Base-by-base conservation (phyloP, 2,113 vertebrate genomes). In the Peromyscus polionotus region DNA sequence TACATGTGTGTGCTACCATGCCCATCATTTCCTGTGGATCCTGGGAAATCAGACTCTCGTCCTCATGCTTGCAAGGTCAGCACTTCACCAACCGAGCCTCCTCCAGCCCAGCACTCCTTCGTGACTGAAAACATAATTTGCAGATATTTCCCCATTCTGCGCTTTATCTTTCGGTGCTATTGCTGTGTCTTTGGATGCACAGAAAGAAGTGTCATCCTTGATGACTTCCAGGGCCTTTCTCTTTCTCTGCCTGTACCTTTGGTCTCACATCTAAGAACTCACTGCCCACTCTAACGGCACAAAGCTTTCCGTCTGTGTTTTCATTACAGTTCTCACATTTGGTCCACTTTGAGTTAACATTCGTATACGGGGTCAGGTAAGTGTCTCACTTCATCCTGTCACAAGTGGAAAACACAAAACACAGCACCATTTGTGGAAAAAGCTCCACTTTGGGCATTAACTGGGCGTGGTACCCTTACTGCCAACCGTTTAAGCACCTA, bases 171-270 rank as follows among this genome's bases (percentile, higher is more conserved):
- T 93, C 76, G 7, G 68, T 12, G 24, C 33, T 84, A 3, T 16
- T 80, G 31, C 22, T 91, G 19, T 17, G 7, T 48, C 77, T 36
- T 89, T 92, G 28, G 54, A 59, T 72, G 7, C n/a, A 72, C 12
- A 72, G 33, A 88, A 93, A 72, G 33, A 88, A 93, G 87, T 39
- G n/a, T 95, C 57, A 11, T 33, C 48, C 76, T 77, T 54, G 28
- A 59, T 83, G 76, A 65, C 83, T 28, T 84, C 51, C 5, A 88
- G 48, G 10, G 84, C 36, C 67, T 81, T 28, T 65, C 59, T 75
- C 79, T 72, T 24, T 75, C 11, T 67, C 80, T 90, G 59, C 28
- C 67, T 88, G 6, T 88, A 16, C 36, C 67, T 59, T 93, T 77
- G 24, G 54, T n/a, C 26, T 72, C 36, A 81, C 14, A 57, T n/a